phyloP scores from a whole-genome alignment of 1,140 invertebrate species.

The Theocolax elegans region DNA sequence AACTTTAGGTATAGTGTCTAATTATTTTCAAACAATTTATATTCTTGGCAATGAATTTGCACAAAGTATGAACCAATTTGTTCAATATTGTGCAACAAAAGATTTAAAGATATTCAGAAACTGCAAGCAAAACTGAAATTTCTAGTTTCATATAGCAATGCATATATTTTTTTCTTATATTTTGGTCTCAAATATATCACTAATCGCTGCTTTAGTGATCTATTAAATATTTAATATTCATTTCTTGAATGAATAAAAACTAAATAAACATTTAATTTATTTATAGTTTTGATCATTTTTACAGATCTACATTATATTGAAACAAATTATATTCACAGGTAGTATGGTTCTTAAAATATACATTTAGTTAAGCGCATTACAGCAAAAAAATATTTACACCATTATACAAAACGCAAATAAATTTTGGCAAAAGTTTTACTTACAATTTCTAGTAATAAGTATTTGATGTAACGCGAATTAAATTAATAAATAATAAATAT shows the following conservation, averaged over 20 bases:
- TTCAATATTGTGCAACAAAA: slow-evolving; percentile 7
- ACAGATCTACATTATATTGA: too few species aligned
- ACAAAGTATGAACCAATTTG: neutral
- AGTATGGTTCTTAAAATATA: neutral
- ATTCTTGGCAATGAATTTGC: neutral
- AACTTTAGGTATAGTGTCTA: too few species aligned
- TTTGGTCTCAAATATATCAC: neutral
- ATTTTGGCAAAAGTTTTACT: slow-evolving; percentile 13
- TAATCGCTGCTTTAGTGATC: neutral
- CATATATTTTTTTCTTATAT: neutral
- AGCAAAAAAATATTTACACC: slow-evolving; percentile 15
- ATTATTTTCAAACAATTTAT: neutral
- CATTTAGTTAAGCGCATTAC: too few species aligned
- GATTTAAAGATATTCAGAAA: neutral
- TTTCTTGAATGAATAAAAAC: neutral
- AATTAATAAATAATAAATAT: slow-evolving; percentile 10
- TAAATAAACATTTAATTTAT: neutral
- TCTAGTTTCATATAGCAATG: slow-evolving; percentile 8
- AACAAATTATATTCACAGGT: too few species aligned
- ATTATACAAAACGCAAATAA: slow-evolving; percentile 3
- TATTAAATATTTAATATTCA: neutral
- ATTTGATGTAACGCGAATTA: too few species aligned
- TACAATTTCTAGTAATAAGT: slow-evolving; percentile 1
- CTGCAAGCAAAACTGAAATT: neutral
- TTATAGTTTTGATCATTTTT: neutral